A percentile compares a stretch with the other conserved stretches of the same genome.
phyloP scores from a whole-genome alignment of 2,888 invertebrate genomes.

The Drosophila leonis region DNA sequence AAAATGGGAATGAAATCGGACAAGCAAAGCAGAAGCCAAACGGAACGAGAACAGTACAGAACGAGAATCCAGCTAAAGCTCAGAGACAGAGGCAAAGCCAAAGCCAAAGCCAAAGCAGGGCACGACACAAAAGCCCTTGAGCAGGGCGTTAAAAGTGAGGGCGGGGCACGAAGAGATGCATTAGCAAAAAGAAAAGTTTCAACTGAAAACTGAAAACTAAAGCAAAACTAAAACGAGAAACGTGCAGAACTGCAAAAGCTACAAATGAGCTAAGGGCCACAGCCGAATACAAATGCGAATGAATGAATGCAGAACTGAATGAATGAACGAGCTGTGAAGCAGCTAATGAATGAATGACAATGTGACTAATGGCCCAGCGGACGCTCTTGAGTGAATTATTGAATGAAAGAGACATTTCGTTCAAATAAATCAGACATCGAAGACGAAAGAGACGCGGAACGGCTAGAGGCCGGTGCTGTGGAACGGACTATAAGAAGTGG shows the following conservation, averaged over 20 bases:
- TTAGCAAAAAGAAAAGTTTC: slow-evolving; percentile 13
- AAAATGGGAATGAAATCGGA: slow-evolving; percentile 62
- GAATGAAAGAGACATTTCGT: slow-evolving; percentile 54
- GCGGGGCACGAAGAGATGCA: slow-evolving; percentile 5
- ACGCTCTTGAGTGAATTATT: slow-evolving; percentile 46
- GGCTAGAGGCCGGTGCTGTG: background rate
- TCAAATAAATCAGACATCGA: slow-evolving; percentile 54
- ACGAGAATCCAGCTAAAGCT: slow-evolving; percentile 20
- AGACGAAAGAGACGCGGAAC: background rate
- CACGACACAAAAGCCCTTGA: slow-evolving; percentile 70
- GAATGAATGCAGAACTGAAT: slow-evolving; percentile 29
- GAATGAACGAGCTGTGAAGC: slow-evolving; percentile 59
- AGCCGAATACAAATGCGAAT: slow-evolving; percentile 19
- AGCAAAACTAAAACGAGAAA: slow-evolving; percentile 49
- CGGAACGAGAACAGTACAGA: slow-evolving; percentile 42
- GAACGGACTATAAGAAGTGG: slow-evolving; percentile 41
- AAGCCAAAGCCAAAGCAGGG: slow-evolving; percentile 47
- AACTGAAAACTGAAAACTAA: slow-evolving; percentile 16
- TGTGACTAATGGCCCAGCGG: slow-evolving; percentile 42
- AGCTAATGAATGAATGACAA: slow-evolving; percentile 61
- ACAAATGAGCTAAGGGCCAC: slow-evolving; percentile 24
- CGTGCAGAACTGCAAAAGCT: slow-evolving; percentile 64
- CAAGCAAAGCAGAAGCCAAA: slow-evolving; percentile 55
- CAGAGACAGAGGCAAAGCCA: slow-evolving; percentile 20
- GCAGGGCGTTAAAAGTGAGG: slow-evolving; percentile 2